Conservation (phyloP, 2,113 vertebrate genomes). For the Clinocottus analis region DNA sequence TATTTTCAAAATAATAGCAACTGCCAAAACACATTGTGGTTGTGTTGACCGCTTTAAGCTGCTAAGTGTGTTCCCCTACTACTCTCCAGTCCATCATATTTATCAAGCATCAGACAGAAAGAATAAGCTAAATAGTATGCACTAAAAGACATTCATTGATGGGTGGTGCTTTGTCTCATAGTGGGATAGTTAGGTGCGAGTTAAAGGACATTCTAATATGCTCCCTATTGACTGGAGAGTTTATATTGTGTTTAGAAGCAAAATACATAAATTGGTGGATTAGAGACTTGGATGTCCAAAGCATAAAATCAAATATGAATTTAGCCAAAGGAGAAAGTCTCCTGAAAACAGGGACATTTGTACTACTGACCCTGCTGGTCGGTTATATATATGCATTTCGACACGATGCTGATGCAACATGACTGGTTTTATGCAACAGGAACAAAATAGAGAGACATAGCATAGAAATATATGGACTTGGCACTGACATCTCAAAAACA, state of each 20-base stretch:
- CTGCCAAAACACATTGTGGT: conserved; percentile 44
- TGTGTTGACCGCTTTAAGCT: conserved; percentile 48
- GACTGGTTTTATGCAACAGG: conserved; percentile 71
- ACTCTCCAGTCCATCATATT: conserved; percentile 41
- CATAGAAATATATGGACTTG: conserved; percentile 36
- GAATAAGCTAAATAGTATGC: conserved; percentile 45
- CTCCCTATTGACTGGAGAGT: conserved; percentile 44
- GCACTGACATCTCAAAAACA: conserved; percentile 29
- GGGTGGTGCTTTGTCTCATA: conserved; percentile 77
- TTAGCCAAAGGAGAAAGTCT: conserved; percentile 42
- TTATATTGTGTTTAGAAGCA: conserved; percentile 38
- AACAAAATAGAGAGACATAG: conserved; percentile 25
- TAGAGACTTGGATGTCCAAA: conserved; percentile 26
- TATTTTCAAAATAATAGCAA: conserved; percentile 51
- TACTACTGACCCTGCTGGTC: conserved; percentile 41
- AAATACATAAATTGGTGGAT: conserved; percentile 22
- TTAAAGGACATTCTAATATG: conserved; percentile 51
- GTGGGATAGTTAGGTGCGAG: conserved; percentile 68
- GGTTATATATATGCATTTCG: conserved; percentile 70
- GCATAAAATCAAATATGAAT: conserved; percentile 38
- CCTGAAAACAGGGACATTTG: conserved; percentile 16
- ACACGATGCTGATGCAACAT: conserved; percentile 56
- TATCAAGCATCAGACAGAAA: conserved; percentile 48
- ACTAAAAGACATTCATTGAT: conserved; percentile 67
- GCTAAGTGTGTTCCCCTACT: conserved; percentile 31